A percentile compares a stretch with the other conserved stretches of the same genome.
These are phyloP conservation scores for Rugalucina vietnamica DNA, from an alignment of 2,888 invertebrate genomes.

Conservation along the genomic window DNA sequence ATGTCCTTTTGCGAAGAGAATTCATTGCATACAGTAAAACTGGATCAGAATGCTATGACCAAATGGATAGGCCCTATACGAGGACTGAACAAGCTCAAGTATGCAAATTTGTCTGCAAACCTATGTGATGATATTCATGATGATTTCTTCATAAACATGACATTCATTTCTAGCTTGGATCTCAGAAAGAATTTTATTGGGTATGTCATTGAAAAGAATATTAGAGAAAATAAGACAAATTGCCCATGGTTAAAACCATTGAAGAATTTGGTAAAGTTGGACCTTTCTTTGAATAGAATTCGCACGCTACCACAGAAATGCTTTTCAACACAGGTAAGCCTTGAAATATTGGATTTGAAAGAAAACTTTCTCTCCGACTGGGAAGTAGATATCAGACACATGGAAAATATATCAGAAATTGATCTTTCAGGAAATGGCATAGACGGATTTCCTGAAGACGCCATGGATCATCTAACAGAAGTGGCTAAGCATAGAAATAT, in stretches of 20 bases:
- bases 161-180: slow-evolving; percentile 15
- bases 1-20: background rate
- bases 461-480: slow-evolving; percentile 15
- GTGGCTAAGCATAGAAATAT: background rate
- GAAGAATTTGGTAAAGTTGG: background rate
- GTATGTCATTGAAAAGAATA: background rate
- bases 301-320: background rate
- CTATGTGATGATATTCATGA: slow-evolving; percentile 12
- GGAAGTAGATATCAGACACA: background rate
- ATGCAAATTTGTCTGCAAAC: slow-evolving; percentile 38
- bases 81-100: slow-evolving; percentile 21
- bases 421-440: slow-evolving; percentile 34
- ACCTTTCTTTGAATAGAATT: background rate
- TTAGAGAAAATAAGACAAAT: background rate
- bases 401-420: slow-evolving; percentile 25
- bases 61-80: slow-evolving; percentile 29
- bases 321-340: background rate
- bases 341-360: slow-evolving; percentile 39
- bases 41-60: background rate
- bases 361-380: slow-evolving; percentile 30
- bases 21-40: background rate
- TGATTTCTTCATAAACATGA: slow-evolving; percentile 10
- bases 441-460: slow-evolving; percentile 1
- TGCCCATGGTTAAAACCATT: slow-evolving; percentile 26
- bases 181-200: slow-evolving; percentile 43